Percentiles rank a stretch among this genome's conserved stretches.
phyloP scores from a whole-genome alignment of 2,797 vertebrate species.

The Phalloptychus januarius region DNA sequence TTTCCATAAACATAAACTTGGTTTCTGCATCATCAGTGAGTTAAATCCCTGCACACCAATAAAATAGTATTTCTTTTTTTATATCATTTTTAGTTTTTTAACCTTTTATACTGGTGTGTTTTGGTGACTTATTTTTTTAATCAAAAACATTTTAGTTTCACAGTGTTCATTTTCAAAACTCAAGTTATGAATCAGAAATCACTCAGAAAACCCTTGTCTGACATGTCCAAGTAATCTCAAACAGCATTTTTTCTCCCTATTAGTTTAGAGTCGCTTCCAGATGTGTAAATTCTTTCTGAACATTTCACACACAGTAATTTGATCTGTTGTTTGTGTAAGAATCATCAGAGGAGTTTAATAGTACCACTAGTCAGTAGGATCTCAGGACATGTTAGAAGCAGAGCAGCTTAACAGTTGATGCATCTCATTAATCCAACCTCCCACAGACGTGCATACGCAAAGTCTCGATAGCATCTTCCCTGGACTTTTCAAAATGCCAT shows the following conservation, averaged over 20 bases:
- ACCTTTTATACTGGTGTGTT: not conserved
- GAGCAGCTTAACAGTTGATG: conserved; percentile 41
- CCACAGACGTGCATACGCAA: conserved; percentile 9
- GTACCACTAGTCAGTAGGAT: not conserved
- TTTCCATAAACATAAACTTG: not conserved
- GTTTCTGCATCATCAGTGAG: not conserved
- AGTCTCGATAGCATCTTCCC: conserved; percentile 16
- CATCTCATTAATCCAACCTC: conserved; percentile 32
- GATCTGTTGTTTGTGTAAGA: not conserved
- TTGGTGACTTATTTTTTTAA: not conserved
- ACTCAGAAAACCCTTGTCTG: not conserved
- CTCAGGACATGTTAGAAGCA: conserved; percentile 15
- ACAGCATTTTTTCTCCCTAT: not conserved
- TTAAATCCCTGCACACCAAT: not conserved
- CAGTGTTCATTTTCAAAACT: not conserved
- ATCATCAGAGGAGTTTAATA: conserved; percentile 22
- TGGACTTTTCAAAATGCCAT: conserved; percentile 56
- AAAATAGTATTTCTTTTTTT: not conserved
- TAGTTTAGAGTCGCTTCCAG: not conserved
- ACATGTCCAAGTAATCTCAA: not conserved
- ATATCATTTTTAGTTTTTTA: not conserved
- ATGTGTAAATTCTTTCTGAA: not conserved
- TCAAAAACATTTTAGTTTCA: not conserved
- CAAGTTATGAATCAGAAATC: too few relatives aligned
- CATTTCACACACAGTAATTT: conserved; percentile 7